A percentile compares a stretch with the other conserved stretches of the same genome.
These are phyloP conservation scores for Phyllotis vaccarum DNA, from an alignment of 2,797 vertebrate genomes.

Conservation along the genomic window DNA sequence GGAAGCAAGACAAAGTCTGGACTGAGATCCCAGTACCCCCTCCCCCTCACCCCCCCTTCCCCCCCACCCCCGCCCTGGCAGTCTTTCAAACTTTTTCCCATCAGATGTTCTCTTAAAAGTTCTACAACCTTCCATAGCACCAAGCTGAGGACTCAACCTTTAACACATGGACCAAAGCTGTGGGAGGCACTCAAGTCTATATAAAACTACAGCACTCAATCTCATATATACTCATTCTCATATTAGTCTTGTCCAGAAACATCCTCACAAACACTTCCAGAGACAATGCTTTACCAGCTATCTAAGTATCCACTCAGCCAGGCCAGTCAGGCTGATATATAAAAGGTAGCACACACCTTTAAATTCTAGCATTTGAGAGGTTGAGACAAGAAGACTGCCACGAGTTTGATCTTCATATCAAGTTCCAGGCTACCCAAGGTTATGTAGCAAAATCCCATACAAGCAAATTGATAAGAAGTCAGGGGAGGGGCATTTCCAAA, in stretches of 20 bases:
- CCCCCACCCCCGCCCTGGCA: too few relatives aligned
- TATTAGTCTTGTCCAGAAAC: slow-evolving; percentile 20
- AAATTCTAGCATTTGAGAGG: neutral
- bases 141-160: neutral
- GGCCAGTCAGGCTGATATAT: neutral
- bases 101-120: neutral
- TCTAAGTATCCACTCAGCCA: neutral
- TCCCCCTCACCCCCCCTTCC: too few relatives aligned
- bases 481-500: neutral
- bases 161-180: neutral
- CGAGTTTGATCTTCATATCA: neutral
- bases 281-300: neutral
- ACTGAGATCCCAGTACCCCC: neutral
- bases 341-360: neutral
- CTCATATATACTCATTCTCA: neutral
- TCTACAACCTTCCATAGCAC: too few relatives aligned
- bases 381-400: neutral
- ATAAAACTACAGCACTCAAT: neutral
- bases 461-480: neutral
- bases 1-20: neutral
- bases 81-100: neutral
- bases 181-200: neutral
- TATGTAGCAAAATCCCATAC: neutral
- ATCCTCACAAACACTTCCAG: neutral
- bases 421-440: neutral